A percentile compares a stretch with the other conserved stretches of the same genome.
phyloP scores from a whole-genome alignment of 2,113 vertebrate genomes.

The Callorhinus ursinus region DNA sequence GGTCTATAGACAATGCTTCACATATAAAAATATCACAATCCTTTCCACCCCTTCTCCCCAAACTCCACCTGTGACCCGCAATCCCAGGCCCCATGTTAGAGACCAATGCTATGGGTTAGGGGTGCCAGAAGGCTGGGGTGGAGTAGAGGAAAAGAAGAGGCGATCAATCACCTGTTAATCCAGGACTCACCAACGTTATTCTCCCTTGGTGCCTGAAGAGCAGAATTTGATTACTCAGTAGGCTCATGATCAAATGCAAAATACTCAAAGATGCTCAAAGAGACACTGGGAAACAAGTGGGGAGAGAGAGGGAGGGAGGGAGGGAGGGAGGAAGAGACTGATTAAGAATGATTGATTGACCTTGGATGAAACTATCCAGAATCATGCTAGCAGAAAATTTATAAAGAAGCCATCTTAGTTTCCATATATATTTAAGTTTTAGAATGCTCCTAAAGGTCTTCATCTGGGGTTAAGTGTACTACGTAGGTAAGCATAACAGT shows the following conservation, averaged over 20 bases:
- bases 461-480: too few relatives aligned
- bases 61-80: not conserved
- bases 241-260: not conserved
- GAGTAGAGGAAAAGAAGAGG: not conserved
- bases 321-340: not conserved
- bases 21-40: too few relatives aligned
- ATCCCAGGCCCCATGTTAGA: not conserved
- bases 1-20: not conserved
- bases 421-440: not conserved
- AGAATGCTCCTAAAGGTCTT: not conserved
- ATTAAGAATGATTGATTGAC: not conserved
- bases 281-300: not conserved
- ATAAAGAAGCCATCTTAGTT: not conserved
- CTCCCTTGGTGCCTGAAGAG: not conserved
- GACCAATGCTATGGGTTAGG: not conserved
- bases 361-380: not conserved
- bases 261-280: not conserved
- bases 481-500: not conserved
- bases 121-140: not conserved
- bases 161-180: not conserved
- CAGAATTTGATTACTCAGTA: not conserved
- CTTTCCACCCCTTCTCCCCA: not conserved
- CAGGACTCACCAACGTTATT: not conserved
- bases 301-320: rapidly evolving
- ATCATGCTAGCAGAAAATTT: not conserved